Evolutionary conservation across 2,113 vertebrate genomes (phyloP).

Genomic region (Isichthys henryi): DNA sequence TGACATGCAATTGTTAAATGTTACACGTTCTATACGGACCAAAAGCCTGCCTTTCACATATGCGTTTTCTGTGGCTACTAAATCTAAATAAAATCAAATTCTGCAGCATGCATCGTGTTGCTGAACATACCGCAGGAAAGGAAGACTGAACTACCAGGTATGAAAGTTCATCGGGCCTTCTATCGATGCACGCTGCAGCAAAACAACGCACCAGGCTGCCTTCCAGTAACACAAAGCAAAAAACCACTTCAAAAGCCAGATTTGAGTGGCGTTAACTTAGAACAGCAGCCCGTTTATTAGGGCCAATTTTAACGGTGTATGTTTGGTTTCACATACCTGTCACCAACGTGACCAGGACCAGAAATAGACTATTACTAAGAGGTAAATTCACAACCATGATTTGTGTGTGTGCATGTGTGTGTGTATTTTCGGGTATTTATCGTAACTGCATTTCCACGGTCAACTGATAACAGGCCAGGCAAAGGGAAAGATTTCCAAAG

Average conservation of each 20-base stretch:
- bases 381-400: background rate
- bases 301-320: background rate
- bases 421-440: background rate
- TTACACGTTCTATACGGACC: background rate
- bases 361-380: background rate
- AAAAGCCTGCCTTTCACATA: background rate
- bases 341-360: constrained; percentile 19
- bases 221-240: constrained; percentile 16
- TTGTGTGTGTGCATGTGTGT: background rate
- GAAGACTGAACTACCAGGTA: background rate
- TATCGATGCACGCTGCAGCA: background rate
- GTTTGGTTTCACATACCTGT: constrained; percentile 6
- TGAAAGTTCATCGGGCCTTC: background rate
- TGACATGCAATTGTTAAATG: background rate
- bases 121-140: background rate
- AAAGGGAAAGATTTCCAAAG: background rate
- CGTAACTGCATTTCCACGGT: background rate
- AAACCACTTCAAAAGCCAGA: constrained; percentile 19
- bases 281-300: background rate
- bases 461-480: background rate
- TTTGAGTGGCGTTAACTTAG: background rate
- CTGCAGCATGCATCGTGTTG: background rate
- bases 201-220: background rate
- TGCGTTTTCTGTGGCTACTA: background rate
- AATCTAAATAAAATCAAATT: background rate